Evolutionary conservation across 2,888 invertebrate species (phyloP).

Genomic region (Meiosimyza decipiens): DNA sequence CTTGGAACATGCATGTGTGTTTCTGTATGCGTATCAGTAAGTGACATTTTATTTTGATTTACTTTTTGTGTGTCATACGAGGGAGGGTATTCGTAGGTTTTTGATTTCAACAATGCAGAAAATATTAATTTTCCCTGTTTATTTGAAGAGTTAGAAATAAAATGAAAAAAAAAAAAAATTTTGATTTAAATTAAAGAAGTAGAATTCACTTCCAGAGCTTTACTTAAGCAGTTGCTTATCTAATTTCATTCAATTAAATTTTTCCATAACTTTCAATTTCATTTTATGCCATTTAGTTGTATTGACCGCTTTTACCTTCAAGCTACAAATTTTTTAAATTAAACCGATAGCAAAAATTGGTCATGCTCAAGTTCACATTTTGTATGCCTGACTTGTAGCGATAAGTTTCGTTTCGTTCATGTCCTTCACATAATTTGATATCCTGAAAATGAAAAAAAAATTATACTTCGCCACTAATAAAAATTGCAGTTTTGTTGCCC

Average conservation of each 20-base stretch:
- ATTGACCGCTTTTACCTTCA: too few species aligned
- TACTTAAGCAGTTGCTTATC: too few species aligned
- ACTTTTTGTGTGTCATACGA: background rate
- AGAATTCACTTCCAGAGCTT: too few species aligned
- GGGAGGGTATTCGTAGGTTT: background rate
- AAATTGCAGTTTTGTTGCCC: slow-evolving; percentile 31
- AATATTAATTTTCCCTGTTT: background rate
- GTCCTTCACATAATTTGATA: slow-evolving; percentile 1
- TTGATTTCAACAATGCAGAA: background rate
- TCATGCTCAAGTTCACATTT: background rate
- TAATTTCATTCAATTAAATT: too few species aligned
- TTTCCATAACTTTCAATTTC: too few species aligned
- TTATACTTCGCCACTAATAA: slow-evolving; percentile 24
- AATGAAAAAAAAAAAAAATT: too few species aligned
- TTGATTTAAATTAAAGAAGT: too few species aligned
- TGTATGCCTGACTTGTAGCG: slow-evolving; percentile 2
- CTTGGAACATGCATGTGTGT: background rate
- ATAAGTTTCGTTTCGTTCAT: background rate
- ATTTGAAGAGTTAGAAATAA: too few species aligned
- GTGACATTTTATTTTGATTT: background rate
- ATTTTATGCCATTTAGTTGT: too few species aligned
- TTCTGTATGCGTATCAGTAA: too few species aligned
- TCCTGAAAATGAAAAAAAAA: background rate
- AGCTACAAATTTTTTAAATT: too few species aligned
- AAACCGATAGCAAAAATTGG: too few species aligned